Evolutionary conservation across 1,140 invertebrate species (phyloP).

Genomic region (Philotrypesis tridentata): DNA sequence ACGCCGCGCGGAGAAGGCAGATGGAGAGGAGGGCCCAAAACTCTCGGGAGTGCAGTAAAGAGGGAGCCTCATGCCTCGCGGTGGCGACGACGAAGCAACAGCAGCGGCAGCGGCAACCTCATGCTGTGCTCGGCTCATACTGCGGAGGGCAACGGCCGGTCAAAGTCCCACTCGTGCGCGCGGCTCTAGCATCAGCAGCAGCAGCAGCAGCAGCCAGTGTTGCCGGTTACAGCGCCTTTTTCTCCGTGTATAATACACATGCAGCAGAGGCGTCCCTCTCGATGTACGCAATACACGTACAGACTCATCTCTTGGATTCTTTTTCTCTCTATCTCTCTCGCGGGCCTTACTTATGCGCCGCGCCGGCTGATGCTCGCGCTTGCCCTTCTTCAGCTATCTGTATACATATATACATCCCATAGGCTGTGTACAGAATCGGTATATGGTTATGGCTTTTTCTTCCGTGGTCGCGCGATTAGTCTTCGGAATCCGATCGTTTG

Average conservation of each 20-base stretch:
- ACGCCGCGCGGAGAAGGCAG: neutral
- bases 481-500: neutral
- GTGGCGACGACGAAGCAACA: neutral
- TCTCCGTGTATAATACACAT: neutral
- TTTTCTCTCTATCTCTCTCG: too few species aligned
- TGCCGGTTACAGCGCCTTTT: conserved; percentile 27
- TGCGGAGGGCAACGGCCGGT: conserved; percentile 69
- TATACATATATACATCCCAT: neutral
- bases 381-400: neutral
- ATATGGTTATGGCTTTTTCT: neutral
- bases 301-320: neutral
- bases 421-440: neutral
- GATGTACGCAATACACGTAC: too few species aligned
- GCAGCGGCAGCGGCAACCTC: too few species aligned
- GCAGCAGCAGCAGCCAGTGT: neutral
- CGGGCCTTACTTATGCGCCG: too few species aligned
- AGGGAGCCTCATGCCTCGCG: conserved; percentile 22
- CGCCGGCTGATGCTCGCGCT: too few species aligned
- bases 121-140: neutral
- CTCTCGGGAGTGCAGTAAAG: neutral
- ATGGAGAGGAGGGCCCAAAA: neutral
- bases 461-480: neutral
- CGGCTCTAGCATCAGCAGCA: neutral
- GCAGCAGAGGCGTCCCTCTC: too few species aligned
- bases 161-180: conserved; percentile 64